A percentile compares a stretch with the other conserved stretches of the same genome.
Conservation (phyloP, 2,888 invertebrate genomes). For the Diarsia mendica region DNA sequence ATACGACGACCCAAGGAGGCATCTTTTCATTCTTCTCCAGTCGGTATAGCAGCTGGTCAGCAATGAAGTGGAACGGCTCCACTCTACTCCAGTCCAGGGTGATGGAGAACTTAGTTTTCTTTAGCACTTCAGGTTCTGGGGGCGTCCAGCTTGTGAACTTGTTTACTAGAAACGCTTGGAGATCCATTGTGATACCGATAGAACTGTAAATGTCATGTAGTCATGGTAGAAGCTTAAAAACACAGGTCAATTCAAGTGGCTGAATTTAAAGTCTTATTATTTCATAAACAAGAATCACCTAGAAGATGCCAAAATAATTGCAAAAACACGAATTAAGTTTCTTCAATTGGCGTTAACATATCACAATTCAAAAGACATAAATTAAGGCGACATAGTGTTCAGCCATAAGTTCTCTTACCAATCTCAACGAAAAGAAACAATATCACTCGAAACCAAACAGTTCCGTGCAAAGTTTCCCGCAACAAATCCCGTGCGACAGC, state of each 20-base stretch:
- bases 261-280: background rate
- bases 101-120: constrained; percentile 73
- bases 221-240: background rate
- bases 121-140: constrained; percentile 71
- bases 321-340: background rate
- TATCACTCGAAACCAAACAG: background rate
- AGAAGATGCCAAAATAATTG: background rate
- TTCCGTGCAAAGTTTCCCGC: background rate
- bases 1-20: constrained; percentile 83
- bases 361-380: background rate
- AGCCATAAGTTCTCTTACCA: background rate
- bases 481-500: constrained; percentile 5
- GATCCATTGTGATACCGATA: constrained; percentile 55
- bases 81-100: constrained; percentile 74
- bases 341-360: background rate
- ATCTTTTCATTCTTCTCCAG: constrained; percentile 83
- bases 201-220: background rate
- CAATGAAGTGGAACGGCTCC: constrained; percentile 74
- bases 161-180: constrained; percentile 71
- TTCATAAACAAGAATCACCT: background rate
- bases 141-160: constrained; percentile 78
- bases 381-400: background rate
- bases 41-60: constrained; percentile 75
- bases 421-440: background rate
- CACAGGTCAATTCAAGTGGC: background rate